Evolutionary conservation across 2,888 invertebrate species (phyloP).

Genomic region (Cordilura impudica): DNA sequence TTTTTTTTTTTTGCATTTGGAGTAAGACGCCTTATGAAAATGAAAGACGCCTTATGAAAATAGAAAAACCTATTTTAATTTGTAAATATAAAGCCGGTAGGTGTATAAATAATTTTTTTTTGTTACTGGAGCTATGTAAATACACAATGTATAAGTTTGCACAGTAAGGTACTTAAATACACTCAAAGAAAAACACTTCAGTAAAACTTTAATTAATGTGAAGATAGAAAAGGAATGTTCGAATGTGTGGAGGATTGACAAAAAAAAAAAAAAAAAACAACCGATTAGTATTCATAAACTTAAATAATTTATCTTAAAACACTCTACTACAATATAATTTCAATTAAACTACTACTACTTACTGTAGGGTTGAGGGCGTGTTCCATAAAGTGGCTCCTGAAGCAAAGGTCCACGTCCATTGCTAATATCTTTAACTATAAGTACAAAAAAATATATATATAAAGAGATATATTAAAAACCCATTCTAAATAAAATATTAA

Average conservation of each 20-base stretch:
- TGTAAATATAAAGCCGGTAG: neutral
- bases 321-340: neutral
- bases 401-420: constrained; percentile 89
- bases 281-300: no score
- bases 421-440: constrained; percentile 78
- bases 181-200: constrained; percentile 15
- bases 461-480: constrained; percentile 10
- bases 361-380: constrained; percentile 93
- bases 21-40: no score
- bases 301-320: neutral
- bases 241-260: constrained; percentile 16
- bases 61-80: neutral
- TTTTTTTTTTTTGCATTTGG: neutral
- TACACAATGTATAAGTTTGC: neutral
- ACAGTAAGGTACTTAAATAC: constrained; percentile 41
- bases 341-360: constrained; percentile 79
- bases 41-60: no score
- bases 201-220: constrained; percentile 48
- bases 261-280: neutral
- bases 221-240: neutral
- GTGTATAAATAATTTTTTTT: neutral
- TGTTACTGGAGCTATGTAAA: neutral
- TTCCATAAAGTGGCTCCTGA: constrained; percentile 92
- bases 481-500: constrained; percentile 21
- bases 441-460: constrained; percentile 70